Evolutionary conservation across 2,113 vertebrate species (phyloP).

Genomic region (Labrus mixtus): DNA sequence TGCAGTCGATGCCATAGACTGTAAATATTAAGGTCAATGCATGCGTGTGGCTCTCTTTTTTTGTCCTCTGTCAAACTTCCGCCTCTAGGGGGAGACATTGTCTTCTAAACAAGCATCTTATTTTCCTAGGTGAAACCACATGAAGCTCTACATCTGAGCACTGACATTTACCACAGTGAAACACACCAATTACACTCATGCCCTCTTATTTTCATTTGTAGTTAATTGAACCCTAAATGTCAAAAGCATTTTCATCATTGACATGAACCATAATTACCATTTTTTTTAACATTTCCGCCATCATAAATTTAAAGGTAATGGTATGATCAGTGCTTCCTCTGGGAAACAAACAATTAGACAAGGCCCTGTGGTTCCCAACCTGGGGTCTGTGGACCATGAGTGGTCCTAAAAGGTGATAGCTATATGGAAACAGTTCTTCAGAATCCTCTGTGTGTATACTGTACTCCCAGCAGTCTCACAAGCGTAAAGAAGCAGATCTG

Average conservation of each 20-base stretch:
- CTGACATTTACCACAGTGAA: slow-evolving; percentile 49
- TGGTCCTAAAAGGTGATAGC: not conserved
- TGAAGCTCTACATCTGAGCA: not conserved
- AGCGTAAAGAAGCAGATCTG: too few relatives aligned
- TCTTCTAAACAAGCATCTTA: slow-evolving; percentile 5
- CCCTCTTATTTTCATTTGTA: slow-evolving; percentile 14
- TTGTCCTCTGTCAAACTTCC: not conserved
- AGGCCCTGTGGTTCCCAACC: not conserved
- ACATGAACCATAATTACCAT: slow-evolving; percentile 23
- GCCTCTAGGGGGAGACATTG: slow-evolving; percentile 65
- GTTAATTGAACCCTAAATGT: slow-evolving; percentile 36
- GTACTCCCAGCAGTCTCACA: too few relatives aligned
- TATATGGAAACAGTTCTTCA: too few relatives aligned
- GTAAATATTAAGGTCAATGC: too few relatives aligned
- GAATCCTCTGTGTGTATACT: too few relatives aligned
- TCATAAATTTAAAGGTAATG: slow-evolving; percentile 6
- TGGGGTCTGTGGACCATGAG: not conserved
- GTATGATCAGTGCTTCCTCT: not conserved
- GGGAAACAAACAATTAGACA: not conserved
- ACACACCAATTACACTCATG: slow-evolving; percentile 12
- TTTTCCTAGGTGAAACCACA: not conserved
- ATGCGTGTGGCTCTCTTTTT: too few relatives aligned
- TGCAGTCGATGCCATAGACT: too few relatives aligned
- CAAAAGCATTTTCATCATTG: slow-evolving; percentile 38
- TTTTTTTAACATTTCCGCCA: slow-evolving; percentile 13